Percentiles rank a stretch among this genome's conserved stretches.
These are phyloP conservation scores for Trichonephila inaurata DNA, from an alignment of 1,140 invertebrate species.

Conservation along the genomic window DNA sequence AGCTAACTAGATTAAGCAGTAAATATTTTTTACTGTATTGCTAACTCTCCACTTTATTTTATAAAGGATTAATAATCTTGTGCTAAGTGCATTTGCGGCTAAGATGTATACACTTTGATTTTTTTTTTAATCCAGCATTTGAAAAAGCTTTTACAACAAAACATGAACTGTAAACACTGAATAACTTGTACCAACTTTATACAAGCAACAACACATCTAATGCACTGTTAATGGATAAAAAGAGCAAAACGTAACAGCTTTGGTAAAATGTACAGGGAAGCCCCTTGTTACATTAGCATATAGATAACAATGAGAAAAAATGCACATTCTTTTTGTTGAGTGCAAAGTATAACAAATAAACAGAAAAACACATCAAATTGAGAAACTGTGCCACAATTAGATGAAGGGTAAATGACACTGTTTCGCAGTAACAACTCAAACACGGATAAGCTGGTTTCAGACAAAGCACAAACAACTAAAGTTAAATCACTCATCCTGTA, in stretches of 20 bases:
- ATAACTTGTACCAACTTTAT: slow-evolving; percentile 64
- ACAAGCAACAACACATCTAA: slow-evolving; percentile 48
- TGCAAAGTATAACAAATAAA: slow-evolving; percentile 53
- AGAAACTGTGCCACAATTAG: slow-evolving; percentile 19
- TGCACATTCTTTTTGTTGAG: slow-evolving; percentile 6
- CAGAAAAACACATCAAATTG: not conserved
- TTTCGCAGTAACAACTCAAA: slow-evolving; percentile 40
- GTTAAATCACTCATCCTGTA: slow-evolving; percentile 50
- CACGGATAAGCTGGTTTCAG: slow-evolving; percentile 7
- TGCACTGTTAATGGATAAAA: slow-evolving; percentile 48
- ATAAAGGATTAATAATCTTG: slow-evolving; percentile 61
- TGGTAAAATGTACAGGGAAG: slow-evolving; percentile 50
- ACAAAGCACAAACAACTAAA: slow-evolving; percentile 50
- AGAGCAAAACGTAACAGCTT: slow-evolving; percentile 40
- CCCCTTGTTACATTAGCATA: slow-evolving; percentile 57
- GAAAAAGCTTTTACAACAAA: slow-evolving; percentile 20
- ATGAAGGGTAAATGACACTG: slow-evolving; percentile 38
- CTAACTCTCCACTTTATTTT: slow-evolving; percentile 32
- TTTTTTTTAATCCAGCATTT: slow-evolving; percentile 40
- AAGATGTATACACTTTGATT: slow-evolving; percentile 67
- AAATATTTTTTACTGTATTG: slow-evolving; percentile 49
- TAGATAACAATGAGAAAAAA: slow-evolving; percentile 33
- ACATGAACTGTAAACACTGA: not conserved
- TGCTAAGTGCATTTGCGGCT: slow-evolving; percentile 75
- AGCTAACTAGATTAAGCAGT: slow-evolving; percentile 46